Base-by-base conservation (phyloP, 2,797 vertebrate genomes). In the Xiphophorus birchmanni region DNA sequence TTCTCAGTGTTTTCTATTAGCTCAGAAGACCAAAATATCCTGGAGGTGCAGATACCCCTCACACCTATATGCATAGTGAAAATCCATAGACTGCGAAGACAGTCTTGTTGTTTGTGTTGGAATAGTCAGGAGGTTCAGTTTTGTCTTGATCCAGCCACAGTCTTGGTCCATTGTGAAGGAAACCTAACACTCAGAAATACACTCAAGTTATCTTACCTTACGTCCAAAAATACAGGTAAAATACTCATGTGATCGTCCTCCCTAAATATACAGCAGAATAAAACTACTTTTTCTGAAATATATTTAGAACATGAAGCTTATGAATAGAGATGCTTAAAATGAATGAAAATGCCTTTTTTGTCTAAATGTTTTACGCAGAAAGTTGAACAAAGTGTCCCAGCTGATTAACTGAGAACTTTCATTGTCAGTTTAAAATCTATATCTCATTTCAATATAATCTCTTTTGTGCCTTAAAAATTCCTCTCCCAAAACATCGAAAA, bases 401-500 rank as follows among this genome's bases (percentile, higher is more conserved):
- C 42, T n/a, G 0, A 82, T 82, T 74, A 82, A 29, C 45, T 84
- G 71, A 90, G 75, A 84, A 69, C 52, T 78, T 23, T 26, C 44
- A 44, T 29, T 44, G 50, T 26, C 37, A 45, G 67, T 73, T 58
- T 52, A n/a, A 84, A 58, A 79, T 73, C 29, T 42, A 35, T 60
- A 1, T 76, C 35, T 74, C 15, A 76, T 77, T 72, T 58, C 44
- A 58, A 4, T 45, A 50, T 63, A n/a, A 15, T 75, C 37, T 8
- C 73, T 72, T 54, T 63, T 83, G 87, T 90, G 82, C 89, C 86
- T 91, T 93, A 82, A 81, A 84, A 78, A 45, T 58, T 73, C 56
- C 67, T 10, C 21, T 0, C 48, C 60, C 17, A 74, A 82, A 79
- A 48, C 58, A 32, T 50, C 0, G 8, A 21, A 23, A 56, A 40